phyloP scores from a whole-genome alignment of 2,113 vertebrate genomes.

The Hucho hucho region DNA sequence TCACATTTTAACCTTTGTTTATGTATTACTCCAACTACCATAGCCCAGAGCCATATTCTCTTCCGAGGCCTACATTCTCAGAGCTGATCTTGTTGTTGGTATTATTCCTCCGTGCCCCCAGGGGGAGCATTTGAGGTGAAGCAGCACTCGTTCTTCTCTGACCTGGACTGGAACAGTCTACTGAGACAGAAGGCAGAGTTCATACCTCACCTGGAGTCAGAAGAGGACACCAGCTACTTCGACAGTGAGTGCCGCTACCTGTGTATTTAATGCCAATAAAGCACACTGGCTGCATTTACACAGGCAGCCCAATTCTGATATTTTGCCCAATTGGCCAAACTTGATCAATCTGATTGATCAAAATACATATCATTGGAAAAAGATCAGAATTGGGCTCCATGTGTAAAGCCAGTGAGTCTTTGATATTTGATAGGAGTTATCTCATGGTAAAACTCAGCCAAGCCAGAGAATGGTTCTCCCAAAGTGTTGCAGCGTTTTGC shows the following conservation, averaged over 20 bases:
- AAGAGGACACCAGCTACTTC: constrained; percentile 96
- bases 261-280: too few relatives aligned
- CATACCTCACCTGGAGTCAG: constrained; percentile 89
- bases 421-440: neutral
- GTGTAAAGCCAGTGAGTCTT: too few relatives aligned
- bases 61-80: neutral
- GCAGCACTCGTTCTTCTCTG: constrained; percentile 85
- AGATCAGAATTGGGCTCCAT: too few relatives aligned
- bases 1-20: too few relatives aligned
- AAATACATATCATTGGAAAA: too few relatives aligned
- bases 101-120: constrained; percentile 44
- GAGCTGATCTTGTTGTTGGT: neutral
- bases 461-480: neutral
- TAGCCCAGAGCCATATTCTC: neutral
- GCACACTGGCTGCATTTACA: too few relatives aligned
- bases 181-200: constrained; percentile 93
- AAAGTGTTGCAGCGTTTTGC: neutral
- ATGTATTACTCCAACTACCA: too few relatives aligned
- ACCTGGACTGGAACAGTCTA: constrained; percentile 90
- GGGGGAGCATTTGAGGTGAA: constrained; percentile 91
- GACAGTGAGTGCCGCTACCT: constrained; percentile 76
- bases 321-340: too few relatives aligned
- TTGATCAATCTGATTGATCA: too few relatives aligned
- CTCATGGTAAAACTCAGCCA: neutral
- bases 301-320: too few relatives aligned